Evolutionary conservation across 2,113 vertebrate genomes (phyloP).

Genomic region (Cyanoramphus novaezelandiae): DNA sequence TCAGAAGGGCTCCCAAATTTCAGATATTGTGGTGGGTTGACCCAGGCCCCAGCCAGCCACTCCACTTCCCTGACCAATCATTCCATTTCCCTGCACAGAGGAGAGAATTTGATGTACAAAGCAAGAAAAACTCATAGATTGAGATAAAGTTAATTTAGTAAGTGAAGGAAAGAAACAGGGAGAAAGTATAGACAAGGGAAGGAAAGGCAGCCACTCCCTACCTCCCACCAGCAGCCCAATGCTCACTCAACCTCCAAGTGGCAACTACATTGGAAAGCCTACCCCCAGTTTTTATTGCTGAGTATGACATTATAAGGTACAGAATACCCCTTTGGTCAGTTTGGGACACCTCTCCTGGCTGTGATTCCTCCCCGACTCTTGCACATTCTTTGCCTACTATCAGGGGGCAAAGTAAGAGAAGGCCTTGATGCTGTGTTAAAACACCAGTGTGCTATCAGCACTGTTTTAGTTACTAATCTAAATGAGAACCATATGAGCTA

Average conservation of each 20-base stretch:
- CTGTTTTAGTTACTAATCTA: background rate
- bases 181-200: background rate
- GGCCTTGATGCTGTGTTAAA: background rate
- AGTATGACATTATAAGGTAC: background rate
- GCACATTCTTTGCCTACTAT: background rate
- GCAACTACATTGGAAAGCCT: background rate
- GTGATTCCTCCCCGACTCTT: background rate
- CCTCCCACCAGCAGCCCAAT: background rate
- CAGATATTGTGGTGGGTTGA: background rate
- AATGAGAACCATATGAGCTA: background rate
- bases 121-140: background rate
- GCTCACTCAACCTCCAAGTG: background rate
- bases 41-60: background rate
- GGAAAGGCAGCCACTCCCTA: background rate
- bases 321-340: accelerated
- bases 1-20: background rate
- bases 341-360: background rate
- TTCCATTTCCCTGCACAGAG: background rate
- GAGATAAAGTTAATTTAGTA: background rate
- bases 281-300: background rate
- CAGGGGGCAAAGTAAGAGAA: background rate
- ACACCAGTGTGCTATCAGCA: background rate
- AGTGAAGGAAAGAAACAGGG: background rate
- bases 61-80: background rate
- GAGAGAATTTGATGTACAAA: background rate